Evolutionary conservation across 2,797 vertebrate species (phyloP).

Genomic region (Carcharodon carcharias): DNA sequence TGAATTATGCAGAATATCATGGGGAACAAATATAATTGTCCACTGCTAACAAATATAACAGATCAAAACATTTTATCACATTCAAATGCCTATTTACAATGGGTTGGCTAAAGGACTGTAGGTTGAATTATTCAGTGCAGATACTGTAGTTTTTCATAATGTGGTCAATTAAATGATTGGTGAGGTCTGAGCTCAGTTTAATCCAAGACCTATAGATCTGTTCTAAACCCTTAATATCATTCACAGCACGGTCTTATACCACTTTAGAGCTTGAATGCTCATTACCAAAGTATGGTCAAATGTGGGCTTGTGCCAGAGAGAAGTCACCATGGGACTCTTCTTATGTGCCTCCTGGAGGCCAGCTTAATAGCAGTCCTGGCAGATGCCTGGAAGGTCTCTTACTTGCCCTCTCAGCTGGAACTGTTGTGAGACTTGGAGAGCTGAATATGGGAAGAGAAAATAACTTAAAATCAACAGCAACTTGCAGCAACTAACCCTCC

Average conservation of each 20-base stretch:
- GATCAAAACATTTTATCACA: not conserved
- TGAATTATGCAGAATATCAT: not conserved
- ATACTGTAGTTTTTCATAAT: not conserved
- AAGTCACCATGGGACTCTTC: constrained; percentile 23
- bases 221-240: not conserved
- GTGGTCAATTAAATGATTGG: not conserved
- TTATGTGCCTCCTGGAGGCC: constrained; percentile 24
- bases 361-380: constrained; percentile 33
- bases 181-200: not conserved
- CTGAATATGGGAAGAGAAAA: constrained; percentile 30
- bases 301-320: not conserved
- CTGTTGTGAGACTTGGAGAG: constrained; percentile 6
- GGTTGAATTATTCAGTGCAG: not conserved
- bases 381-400: constrained; percentile 22
- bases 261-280: not conserved
- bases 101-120: not conserved
- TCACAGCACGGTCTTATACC: not conserved
- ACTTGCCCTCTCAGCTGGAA: not conserved
- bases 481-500: not conserved
- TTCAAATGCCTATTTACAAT: not conserved
- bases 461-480: constrained; percentile 7
- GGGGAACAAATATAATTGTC: not conserved
- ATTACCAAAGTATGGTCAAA: constrained; percentile 7
- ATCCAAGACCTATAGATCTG: not conserved
- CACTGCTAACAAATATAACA: not conserved